Conservation (phyloP, 2,113 vertebrate species). For the Heloderma charlesbogerti region DNA sequence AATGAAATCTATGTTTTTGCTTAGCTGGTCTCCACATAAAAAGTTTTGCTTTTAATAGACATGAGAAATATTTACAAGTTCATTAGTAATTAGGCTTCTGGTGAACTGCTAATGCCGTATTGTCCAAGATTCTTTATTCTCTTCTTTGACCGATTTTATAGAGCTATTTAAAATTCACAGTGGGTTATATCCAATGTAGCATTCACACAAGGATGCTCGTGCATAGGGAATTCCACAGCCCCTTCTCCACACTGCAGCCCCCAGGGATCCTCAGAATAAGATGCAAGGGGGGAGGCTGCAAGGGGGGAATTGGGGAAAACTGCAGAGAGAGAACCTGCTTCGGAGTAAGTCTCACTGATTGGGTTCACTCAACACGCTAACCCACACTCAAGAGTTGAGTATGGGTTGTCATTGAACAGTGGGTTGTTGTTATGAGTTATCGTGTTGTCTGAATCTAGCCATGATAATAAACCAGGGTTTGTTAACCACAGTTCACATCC, state of each 20-base stretch:
- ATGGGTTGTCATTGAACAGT: too few species aligned
- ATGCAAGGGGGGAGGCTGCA: too few species aligned
- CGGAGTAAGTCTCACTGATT: neutral
- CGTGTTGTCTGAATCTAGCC: too few species aligned
- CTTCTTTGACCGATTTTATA: neutral
- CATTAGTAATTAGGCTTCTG: neutral
- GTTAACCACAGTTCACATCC: too few species aligned
- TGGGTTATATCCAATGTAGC: neutral
- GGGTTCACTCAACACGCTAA: too few species aligned
- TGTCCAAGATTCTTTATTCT: neutral
- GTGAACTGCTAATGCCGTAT: neutral
- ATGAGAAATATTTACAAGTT: neutral
- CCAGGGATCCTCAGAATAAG: neutral
- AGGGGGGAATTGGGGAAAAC: neutral
- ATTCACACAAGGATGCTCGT: neutral
- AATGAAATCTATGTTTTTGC: neutral
- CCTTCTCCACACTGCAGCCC: neutral
- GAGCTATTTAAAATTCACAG: neutral
- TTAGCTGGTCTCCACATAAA: neutral
- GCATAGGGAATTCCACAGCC: neutral
- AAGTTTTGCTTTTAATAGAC: neutral
- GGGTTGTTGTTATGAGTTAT: too few species aligned
- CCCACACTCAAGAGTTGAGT: too few species aligned
- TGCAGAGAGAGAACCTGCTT: neutral
- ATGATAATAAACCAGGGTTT: too few species aligned